Base-by-base conservation (phyloP, 2,888 invertebrate species). In the Alsophila aescularia region DNA sequence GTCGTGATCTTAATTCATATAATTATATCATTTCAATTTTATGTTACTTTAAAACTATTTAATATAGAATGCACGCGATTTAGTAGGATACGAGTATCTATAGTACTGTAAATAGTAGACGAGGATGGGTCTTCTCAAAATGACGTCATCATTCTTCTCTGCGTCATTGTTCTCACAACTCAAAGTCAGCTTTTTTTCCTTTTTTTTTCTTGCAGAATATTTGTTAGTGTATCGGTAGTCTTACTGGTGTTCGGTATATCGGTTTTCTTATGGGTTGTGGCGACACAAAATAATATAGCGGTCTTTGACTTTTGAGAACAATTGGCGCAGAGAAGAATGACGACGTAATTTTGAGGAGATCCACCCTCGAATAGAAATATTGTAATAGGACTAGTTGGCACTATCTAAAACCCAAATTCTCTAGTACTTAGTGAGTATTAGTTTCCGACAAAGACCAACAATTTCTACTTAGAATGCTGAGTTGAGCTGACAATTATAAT, bases 11-110 rank as follows among this genome's bases (percentile, higher is more conserved):
- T 52, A 45, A 53, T 59, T 66, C 60, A 50, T 66, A 58, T 66
- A 58, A 63, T 62, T 60, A 44, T 64, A 52, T 59, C 58, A 39
- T 57, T 57, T 64, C 35, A 48, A 29, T 54, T 52, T 51, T 45
- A 43, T 48, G 52, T 49, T 58, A 39, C 32, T 48, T 44, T 39
- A 54, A 40, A 21, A 31, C 50, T 39, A 52, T 56, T 42, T 45
- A 42, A 49, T 29, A 48, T 35, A 36, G 39, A 54, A 41, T 40
- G 48, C 58, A 59, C 48, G 50, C 52, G 47, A 53, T 32, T 13
- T 13, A 53, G 53, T 29, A 29, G 29, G n/a, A n/a, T n/a, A n/a
- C n/a, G n/a, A 29, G 2, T n/a, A 29, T 29, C 10, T 29, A 10
- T 29, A 29, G n/a, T 10, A 29, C 29, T 29, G 10, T 29, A 29